Base-by-base conservation (phyloP, 2,113 vertebrate genomes). In the Coreoperca whiteheadi region DNA sequence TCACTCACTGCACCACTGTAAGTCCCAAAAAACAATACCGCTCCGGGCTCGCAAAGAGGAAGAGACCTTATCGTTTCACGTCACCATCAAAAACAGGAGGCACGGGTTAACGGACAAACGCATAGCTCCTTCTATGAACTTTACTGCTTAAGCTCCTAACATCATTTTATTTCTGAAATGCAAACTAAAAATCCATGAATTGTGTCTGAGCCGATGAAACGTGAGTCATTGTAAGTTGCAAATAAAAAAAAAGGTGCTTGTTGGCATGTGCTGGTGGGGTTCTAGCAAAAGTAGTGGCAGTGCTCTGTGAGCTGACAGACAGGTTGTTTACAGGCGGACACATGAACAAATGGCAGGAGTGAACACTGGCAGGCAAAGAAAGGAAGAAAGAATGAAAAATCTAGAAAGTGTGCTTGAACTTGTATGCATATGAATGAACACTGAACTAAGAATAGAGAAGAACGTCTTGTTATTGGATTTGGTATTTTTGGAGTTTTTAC, bases 301-400 rank as follows among this genome's bases (percentile, higher is more conserved):
- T 72, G 79, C 54, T 72, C 15, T 79, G 88, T 79, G 60, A 77
- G 78, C 59, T 25, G 77, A 77, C 51, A 73, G 57, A 59, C 41
- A 56, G 48, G 28, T 60, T 32, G 57, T 59, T 59, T 30, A 18
- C 14, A 66, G 66, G 50, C 53, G 72, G 71, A 51, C 32, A 67
- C 65, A 63, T 59, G 43, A 30, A 84, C 25, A 70, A 70, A 75
- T 70, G 74, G 28, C 53, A 77, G 75, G 8, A 54, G 46, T 70
- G 65, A 81, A 85, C 77, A 79, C 12, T 12, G 64, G 25, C 67
- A 56, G 3, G 32, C 37, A 82, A 56, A 74, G 41, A 82, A 65
- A 79, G 57, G 63, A n/a, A n/a, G n/a, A n/a, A n/a, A 37, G 21
- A 79, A 56, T 66, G 60, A 54, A 41, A 51, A 72, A 16, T 57